Percentiles rank a stretch among this genome's conserved stretches.
Conservation (phyloP, 2,113 vertebrate genomes). For the Solea solea region DNA sequence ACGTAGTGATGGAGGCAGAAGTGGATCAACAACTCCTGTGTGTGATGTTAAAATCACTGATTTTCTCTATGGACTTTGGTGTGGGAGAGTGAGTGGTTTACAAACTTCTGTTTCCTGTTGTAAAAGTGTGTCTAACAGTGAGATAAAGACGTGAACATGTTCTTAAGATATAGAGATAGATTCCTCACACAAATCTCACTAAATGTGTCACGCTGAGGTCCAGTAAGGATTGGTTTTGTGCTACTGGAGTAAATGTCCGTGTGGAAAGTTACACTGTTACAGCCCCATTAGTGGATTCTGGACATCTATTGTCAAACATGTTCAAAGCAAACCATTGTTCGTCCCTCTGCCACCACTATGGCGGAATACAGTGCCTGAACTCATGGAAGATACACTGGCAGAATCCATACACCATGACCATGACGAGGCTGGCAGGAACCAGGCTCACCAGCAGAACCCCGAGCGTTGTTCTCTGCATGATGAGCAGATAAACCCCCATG, state of each 20-base stretch:
- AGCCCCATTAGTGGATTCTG: constrained; percentile 37
- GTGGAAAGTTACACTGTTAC: constrained; percentile 39
- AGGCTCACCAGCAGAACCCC: constrained; percentile 94
- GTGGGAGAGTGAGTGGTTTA: no score
- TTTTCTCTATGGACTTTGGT: no score
- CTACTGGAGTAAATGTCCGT: constrained; percentile 10
- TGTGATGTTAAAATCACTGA: no score
- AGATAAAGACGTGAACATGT: no score
- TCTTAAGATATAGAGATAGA: no score
- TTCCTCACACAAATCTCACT: no score
- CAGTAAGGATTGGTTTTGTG: not conserved
- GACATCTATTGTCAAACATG: constrained; percentile 28
- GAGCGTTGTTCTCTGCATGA: constrained; percentile 90
- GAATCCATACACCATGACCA: constrained; percentile 92
- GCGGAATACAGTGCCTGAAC: constrained; percentile 89
- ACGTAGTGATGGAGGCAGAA: no score
- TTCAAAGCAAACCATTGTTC: constrained; percentile 32
- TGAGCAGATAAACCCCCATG: constrained; percentile 93
- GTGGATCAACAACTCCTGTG: no score
- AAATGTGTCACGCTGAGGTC: no score
- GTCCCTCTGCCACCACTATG: constrained; percentile 67
- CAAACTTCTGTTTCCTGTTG: no score
- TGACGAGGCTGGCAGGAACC: constrained; percentile 91
- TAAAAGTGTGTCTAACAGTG: no score
- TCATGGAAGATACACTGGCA: constrained; percentile 94